Percentiles rank a stretch among this genome's conserved stretches.
These are phyloP conservation scores for Drosophila varians DNA, from an alignment of 1,140 invertebrate genomes.

Conservation along the genomic window DNA sequence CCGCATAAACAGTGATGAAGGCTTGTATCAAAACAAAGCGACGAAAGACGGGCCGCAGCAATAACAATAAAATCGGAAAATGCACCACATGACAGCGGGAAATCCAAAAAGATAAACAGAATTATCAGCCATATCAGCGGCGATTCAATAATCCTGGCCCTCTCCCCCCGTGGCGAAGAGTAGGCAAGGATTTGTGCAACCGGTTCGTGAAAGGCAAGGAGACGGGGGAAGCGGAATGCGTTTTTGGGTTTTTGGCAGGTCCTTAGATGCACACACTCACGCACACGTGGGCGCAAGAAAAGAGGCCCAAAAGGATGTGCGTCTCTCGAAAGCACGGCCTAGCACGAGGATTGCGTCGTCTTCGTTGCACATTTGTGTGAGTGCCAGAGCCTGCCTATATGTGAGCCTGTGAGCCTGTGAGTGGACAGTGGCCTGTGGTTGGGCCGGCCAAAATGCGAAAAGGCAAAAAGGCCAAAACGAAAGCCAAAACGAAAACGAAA, in stretches of 20 bases:
- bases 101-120: constrained; percentile 27
- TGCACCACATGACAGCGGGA: constrained; percentile 42
- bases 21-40: constrained; percentile 62
- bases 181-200: constrained; percentile 29
- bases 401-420: constrained; percentile 13
- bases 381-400: not conserved
- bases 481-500: not conserved
- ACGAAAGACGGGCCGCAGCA: constrained; percentile 44
- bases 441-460: constrained; percentile 59
- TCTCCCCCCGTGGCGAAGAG: constrained; percentile 28
- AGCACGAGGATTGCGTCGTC: constrained; percentile 70
- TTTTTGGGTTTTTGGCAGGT: not conserved
- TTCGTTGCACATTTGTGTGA: constrained; percentile 42
- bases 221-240: not conserved
- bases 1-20: constrained; percentile 45
- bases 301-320: constrained; percentile 72
- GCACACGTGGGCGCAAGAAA: constrained; percentile 63
- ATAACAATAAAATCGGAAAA: constrained; percentile 35
- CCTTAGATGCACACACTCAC: constrained; percentile 27
- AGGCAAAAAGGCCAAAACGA: constrained; percentile 22
- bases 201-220: not conserved
- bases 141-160: constrained; percentile 12
- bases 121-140: constrained; percentile 25
- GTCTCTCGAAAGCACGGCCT: constrained; percentile 53
- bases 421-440: constrained; percentile 59